Evolutionary conservation across 2,888 invertebrate species (phyloP).

Genomic region (Trisateles emortualis): DNA sequence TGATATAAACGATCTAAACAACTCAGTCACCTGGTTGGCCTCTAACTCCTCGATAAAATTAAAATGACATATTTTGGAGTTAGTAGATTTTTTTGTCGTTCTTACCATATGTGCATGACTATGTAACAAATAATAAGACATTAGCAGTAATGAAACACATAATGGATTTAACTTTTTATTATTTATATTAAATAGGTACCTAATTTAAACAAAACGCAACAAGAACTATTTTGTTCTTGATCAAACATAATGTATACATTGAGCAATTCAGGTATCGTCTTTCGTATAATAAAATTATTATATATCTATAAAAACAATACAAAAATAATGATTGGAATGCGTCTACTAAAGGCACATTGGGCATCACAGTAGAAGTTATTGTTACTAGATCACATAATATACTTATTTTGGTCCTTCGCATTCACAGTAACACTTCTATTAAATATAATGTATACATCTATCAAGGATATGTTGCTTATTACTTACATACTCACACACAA

Average conservation of each 20-base stretch:
- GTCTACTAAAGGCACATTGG: constrained; percentile 46
- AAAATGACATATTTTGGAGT: too few relatives aligned
- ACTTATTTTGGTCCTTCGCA: constrained; percentile 15
- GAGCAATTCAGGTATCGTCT: constrained; percentile 64
- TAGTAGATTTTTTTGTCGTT: too few relatives aligned
- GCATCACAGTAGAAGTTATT: constrained; percentile 26
- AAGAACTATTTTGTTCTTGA: constrained; percentile 39
- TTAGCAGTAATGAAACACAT: neutral
- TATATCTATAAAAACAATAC: constrained; percentile 39
- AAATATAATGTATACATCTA: constrained; percentile 1
- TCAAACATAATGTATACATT: constrained; percentile 50
- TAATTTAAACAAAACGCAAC: constrained; percentile 24
- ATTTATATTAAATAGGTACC: constrained; percentile 25
- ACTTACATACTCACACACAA: neutral
- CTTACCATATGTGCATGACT: too few relatives aligned
- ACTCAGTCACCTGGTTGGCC: too few relatives aligned
- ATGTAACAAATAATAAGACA: too few relatives aligned
- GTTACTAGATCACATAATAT: constrained; percentile 7
- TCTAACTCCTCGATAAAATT: too few relatives aligned
- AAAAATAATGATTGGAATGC: constrained; percentile 56
- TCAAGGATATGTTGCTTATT: neutral
- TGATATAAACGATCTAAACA: too few relatives aligned
- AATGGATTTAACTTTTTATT: constrained; percentile 19
- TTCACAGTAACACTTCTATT: constrained; percentile 5
- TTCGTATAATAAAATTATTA: constrained; percentile 38